Evolutionary conservation across 2,113 vertebrate genomes (phyloP).

Genomic region (Rafetus swinhoei): DNA sequence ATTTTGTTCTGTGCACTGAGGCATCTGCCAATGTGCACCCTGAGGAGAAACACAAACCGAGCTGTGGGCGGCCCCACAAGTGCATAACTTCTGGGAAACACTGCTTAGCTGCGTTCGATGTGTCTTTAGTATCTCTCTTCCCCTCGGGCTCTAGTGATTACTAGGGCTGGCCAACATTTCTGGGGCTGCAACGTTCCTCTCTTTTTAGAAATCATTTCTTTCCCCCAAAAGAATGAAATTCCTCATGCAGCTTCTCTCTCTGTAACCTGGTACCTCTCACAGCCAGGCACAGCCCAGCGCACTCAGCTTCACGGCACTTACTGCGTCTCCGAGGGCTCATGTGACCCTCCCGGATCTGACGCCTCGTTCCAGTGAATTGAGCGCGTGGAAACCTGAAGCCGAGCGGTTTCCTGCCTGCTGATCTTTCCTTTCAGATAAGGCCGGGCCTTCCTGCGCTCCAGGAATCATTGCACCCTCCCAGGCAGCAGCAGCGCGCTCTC

Average conservation of each 20-base stretch:
- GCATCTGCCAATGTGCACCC: no score
- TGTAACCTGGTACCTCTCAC: conserved; percentile 41
- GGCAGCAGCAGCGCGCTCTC: background rate
- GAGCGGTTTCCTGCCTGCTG: background rate
- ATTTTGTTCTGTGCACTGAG: no score
- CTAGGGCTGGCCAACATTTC: background rate
- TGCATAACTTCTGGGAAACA: no score
- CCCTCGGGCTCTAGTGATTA: background rate
- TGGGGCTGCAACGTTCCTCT: conserved; percentile 25
- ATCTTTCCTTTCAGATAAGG: conserved; percentile 49
- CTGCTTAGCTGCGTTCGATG: no score
- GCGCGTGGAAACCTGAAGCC: conserved; percentile 53
- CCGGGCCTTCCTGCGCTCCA: conserved; percentile 18
- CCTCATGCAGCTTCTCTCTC: conserved; percentile 16
- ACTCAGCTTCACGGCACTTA: conserved; percentile 45
- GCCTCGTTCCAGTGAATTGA: conserved; percentile 48
- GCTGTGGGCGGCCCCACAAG: no score
- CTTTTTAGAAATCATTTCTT: conserved; percentile 59
- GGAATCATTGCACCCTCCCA: conserved; percentile 27
- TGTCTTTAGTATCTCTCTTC: conserved; percentile 14
- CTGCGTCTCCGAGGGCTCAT: conserved; percentile 49
- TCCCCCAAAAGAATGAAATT: conserved; percentile 46
- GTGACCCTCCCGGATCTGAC: conserved; percentile 53
- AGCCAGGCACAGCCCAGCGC: background rate
- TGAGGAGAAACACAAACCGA: no score